Evolutionary conservation across 2,888 invertebrate genomes (phyloP).

Genomic region (Smittia aterrima): DNA sequence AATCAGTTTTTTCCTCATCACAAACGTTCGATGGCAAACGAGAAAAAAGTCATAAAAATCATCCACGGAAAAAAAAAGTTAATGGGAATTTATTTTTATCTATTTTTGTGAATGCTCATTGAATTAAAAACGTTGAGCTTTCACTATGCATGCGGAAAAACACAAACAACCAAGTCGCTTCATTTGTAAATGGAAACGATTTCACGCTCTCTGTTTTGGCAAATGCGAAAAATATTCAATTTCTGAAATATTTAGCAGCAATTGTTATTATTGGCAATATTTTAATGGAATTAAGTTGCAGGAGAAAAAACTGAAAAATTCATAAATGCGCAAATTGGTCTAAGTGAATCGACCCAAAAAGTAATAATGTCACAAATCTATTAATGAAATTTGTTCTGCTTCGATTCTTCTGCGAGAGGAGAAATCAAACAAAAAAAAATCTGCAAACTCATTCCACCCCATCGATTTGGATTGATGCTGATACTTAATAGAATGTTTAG

Average conservation of each 20-base stretch:
- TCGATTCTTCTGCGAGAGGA: slow-evolving; percentile 9
- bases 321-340: background rate
- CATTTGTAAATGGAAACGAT: background rate
- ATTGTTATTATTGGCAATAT: slow-evolving; percentile 17
- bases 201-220: background rate
- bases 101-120: background rate
- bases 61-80: slow-evolving; percentile 1
- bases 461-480: slow-evolving; percentile 2
- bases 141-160: background rate
- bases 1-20: background rate
- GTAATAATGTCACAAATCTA: slow-evolving; percentile 28
- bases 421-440: background rate
- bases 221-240: background rate
- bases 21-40: background rate
- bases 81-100: background rate
- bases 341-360: slow-evolving; percentile 12
- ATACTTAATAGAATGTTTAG: background rate
- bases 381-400: slow-evolving; percentile 36
- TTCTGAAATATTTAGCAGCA: slow-evolving; percentile 17
- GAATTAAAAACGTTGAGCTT: background rate
- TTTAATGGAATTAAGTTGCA: slow-evolving; percentile 15
- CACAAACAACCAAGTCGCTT: background rate
- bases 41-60: slow-evolving; percentile 4
- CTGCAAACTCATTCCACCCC: slow-evolving; percentile 27
- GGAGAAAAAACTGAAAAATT: background rate